Base-by-base conservation (phyloP, 2,888 invertebrate genomes). In the Rhodophaea formosa region DNA sequence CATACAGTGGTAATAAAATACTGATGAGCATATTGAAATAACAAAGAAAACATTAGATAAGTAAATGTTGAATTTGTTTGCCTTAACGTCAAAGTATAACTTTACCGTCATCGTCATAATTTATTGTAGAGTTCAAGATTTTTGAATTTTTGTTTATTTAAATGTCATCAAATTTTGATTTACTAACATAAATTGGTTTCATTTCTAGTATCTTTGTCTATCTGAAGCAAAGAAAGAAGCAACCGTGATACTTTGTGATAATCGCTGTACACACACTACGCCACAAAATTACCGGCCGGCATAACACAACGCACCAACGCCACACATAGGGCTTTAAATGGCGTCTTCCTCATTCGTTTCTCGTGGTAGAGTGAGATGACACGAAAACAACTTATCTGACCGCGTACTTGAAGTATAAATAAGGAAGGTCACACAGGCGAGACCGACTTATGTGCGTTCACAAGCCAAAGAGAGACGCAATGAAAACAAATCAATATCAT, bases 401-500 rank as follows among this genome's bases (percentile, higher is more conserved):
- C 70, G 72, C 79, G 75, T 80, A 79, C 75, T 76, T 80, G 76
- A 76, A 82, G 83, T 84, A 87, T 88, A 85, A 84, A 85, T 82
- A 77, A 79, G 84, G 88, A 91, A 91, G 88, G 88, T 88, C 88
- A 88, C 72, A 74, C 71, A 61, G 71, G 66, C 70, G 88, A 84
- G 82, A 89, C 76, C 69, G 71, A 81, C 74, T 75, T 82, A 86
- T 79, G 72, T 69, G 67, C 70, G 68, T 68, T 73, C 74, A 74
- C 74, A 78, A 70, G 88, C 66, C 73, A 75, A 84, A 90, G 74
- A 82, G 91, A 88, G 92, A 89, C 79, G 86, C 87, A 85, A 86
- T 88, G 91, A 92, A 91, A 92, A 92, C 92, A 92, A 92, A 92
- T 91, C 89, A 88, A 91, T 90, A 88, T 82, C 82, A 86, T 86